These are phyloP conservation scores for Bufotes viridis DNA, from an alignment of 2,797 vertebrate genomes.

Conservation along the genomic window DNA sequence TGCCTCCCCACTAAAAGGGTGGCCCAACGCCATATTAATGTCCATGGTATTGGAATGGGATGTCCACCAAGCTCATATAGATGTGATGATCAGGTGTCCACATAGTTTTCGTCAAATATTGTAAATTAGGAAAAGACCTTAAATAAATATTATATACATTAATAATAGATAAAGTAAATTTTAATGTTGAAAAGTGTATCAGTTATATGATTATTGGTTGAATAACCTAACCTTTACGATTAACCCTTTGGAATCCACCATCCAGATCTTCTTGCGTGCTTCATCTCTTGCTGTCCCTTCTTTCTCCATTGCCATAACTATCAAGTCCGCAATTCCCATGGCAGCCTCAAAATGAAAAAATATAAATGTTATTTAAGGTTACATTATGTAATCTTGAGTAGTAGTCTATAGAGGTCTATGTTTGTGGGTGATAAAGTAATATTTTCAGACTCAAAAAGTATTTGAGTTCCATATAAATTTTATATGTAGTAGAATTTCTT, in stretches of 20 bases:
- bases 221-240: conserved; percentile 87
- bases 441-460: too few species aligned
- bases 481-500: neutral
- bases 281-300: conserved; percentile 82
- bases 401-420: neutral
- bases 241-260: conserved; percentile 98
- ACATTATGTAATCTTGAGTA: neutral
- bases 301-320: conserved; percentile 95
- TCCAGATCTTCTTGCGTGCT: conserved; percentile 90
- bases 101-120: too few species aligned
- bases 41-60: too few species aligned
- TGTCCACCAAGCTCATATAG: too few species aligned
- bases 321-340: conserved; percentile 92
- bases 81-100: too few species aligned
- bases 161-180: too few species aligned
- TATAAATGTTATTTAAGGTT: neutral
- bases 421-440: neutral
- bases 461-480: neutral
- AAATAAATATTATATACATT: too few species aligned
- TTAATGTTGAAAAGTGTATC: too few species aligned
- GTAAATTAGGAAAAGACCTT: too few species aligned
- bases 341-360: conserved; percentile 81
- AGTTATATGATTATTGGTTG: too few species aligned
- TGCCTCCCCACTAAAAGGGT: too few species aligned
- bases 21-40: too few species aligned